Percentiles rank a stretch among this genome's conserved stretches.
These are phyloP conservation scores for Asteroscopus sphinx DNA, from an alignment of 2,888 invertebrate species.

Conservation along the genomic window DNA sequence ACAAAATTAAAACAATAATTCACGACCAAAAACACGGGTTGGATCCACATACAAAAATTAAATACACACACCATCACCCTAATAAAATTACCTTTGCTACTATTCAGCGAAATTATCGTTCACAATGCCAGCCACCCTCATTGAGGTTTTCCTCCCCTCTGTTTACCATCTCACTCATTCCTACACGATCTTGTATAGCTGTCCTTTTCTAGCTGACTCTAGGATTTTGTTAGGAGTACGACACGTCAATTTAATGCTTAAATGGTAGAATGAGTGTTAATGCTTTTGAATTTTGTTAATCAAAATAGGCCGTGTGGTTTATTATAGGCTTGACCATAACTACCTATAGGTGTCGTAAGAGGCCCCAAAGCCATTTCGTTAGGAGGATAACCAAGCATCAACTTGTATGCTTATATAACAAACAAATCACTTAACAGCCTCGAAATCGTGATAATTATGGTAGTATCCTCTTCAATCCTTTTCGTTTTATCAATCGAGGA, in stretches of 20 bases:
- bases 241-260: slow-evolving; percentile 45
- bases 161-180: slow-evolving; percentile 49
- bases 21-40: slow-evolving; percentile 29
- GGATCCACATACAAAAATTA: slow-evolving; percentile 48
- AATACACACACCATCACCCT: slow-evolving; percentile 52
- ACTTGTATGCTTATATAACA: too few species aligned
- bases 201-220: slow-evolving; percentile 48
- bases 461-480: too few species aligned
- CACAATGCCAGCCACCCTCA: slow-evolving; percentile 66
- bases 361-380: too few species aligned
- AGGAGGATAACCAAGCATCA: too few species aligned
- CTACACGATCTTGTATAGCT: slow-evolving; percentile 14
- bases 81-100: slow-evolving; percentile 61
- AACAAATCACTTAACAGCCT: too few species aligned
- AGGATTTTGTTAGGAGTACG: slow-evolving; percentile 43
- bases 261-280: slow-evolving; percentile 34
- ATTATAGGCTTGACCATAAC: background rate
- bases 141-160: slow-evolving; percentile 60
- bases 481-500: too few species aligned
- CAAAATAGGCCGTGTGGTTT: background rate
- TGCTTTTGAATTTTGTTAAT: slow-evolving; percentile 29
- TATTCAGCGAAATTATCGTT: slow-evolving; percentile 68
- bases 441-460: too few species aligned
- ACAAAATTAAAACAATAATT: slow-evolving; percentile 52
- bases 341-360: too few species aligned